A percentile compares a stretch with the other conserved stretches of the same genome.
Evolutionary conservation across 2,888 invertebrate genomes (phyloP).

Genomic region (Chironomus tentans): DNA sequence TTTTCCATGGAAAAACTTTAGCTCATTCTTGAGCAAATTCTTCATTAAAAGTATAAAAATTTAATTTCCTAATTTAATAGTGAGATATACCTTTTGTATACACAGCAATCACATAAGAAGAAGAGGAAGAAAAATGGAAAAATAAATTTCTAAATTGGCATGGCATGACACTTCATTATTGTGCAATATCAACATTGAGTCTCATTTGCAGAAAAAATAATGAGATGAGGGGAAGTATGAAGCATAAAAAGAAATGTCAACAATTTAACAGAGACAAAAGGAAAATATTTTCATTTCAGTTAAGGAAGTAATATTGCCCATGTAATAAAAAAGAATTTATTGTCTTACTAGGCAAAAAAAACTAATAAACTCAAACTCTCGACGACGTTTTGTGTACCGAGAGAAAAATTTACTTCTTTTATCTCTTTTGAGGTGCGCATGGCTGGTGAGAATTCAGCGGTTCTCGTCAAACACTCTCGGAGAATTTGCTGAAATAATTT

Average conservation of each 20-base stretch:
- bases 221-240: neutral
- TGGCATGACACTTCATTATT: neutral
- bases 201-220: neutral
- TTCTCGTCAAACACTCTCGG: too few species aligned
- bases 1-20: neutral
- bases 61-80: neutral
- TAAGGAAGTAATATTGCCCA: neutral
- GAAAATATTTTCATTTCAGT: neutral
- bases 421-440: neutral
- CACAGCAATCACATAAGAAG: too few species aligned
- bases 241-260: neutral
- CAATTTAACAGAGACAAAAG: neutral
- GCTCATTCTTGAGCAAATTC: neutral
- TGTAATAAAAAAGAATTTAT: neutral
- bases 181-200: neutral
- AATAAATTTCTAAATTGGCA: neutral
- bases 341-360: neutral
- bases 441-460: neutral
- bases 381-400: neutral
- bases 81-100: neutral
- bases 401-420: neutral
- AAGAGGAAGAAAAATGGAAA: neutral
- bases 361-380: neutral
- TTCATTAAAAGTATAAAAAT: neutral
- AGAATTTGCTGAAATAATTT: too few species aligned